Evolutionary conservation across 2,797 vertebrate species (phyloP), one percentile per base, ranked within the genome.

Genomic region (Kryptolebias ocellatus): DNA sequence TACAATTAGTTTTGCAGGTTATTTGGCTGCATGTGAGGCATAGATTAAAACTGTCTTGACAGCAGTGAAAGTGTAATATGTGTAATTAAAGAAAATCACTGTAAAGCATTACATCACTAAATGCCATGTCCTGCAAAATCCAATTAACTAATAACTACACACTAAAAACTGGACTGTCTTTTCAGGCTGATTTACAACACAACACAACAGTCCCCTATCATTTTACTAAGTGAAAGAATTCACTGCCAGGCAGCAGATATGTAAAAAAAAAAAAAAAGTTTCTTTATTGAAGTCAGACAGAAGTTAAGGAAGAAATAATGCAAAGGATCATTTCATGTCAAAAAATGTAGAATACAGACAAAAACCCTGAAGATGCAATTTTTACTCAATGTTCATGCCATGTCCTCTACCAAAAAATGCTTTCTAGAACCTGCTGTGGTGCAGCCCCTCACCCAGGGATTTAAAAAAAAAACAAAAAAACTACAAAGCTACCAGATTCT

Each of bases 271-370:
- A 87, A 83, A 74, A 82, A 85, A 80, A 71, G 65, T 18, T 57
- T 42, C 53, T 91, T 90, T 89, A 88, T 87, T 91, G 64, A 69
- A 84, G 65, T 78, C 46, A 11, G 57, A 82, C 81, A 57, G 63
- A 78, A 80, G 82, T 88, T 92, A 88, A 74, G 84, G 76, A 84
- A 90, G 89, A 92, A 92, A 91, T 66, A 76, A 91, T 89, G 34
- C 82, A 79, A 85, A 81, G 53, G 57, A 90, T 89, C 76, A 90
- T 90, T 91, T 92, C 83, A 84, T 51, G 89, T 92, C 88, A 70
- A 45, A 87, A 80, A 87, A 88, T 72, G 63, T 51, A 65, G 60
- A 65, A 82, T 61, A 80, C 54, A 77, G 68, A 54, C 71, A 53
- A 42, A 42, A 78, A 66, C 60, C 76, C 79, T 66, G 72, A 72